Conservation (phyloP, 1,140 invertebrate genomes). For the Brachionus paranguensis region DNA sequence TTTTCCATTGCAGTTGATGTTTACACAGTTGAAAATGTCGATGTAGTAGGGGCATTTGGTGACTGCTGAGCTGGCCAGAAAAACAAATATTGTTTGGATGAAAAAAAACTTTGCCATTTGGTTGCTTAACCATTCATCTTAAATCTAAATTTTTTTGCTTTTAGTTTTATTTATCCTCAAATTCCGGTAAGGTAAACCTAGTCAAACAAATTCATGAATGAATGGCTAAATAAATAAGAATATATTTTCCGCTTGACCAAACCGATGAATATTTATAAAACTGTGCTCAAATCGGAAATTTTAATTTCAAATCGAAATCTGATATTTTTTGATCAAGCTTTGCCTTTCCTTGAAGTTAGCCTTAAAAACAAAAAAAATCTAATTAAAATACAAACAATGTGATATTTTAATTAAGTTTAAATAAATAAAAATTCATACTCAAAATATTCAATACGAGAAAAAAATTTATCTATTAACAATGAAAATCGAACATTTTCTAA, state of each 20-base stretch:
- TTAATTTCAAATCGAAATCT: background rate
- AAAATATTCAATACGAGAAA: background rate
- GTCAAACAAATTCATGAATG: background rate
- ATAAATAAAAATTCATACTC: background rate
- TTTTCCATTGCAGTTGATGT: constrained; percentile 16
- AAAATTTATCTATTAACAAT: background rate
- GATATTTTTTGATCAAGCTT: background rate
- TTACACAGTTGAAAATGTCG: constrained; percentile 6
- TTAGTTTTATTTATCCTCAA: background rate
- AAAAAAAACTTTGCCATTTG: background rate
- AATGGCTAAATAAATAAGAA: background rate
- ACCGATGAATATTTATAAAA: background rate
- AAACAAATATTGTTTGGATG: background rate
- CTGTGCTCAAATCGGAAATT: background rate
- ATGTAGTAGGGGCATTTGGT: background rate
- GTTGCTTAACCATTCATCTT: background rate
- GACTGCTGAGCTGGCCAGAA: background rate
- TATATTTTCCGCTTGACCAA: background rate
- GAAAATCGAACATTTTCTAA: background rate
- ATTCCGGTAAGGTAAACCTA: background rate
- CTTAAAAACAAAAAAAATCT: background rate
- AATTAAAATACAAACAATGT: background rate
- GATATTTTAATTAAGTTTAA: background rate
- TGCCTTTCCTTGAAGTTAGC: background rate
- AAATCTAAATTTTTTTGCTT: background rate